Percentiles rank a stretch among this genome's conserved stretches.
Conservation (phyloP, 2,888 invertebrate species). For the Seira musarum region DNA sequence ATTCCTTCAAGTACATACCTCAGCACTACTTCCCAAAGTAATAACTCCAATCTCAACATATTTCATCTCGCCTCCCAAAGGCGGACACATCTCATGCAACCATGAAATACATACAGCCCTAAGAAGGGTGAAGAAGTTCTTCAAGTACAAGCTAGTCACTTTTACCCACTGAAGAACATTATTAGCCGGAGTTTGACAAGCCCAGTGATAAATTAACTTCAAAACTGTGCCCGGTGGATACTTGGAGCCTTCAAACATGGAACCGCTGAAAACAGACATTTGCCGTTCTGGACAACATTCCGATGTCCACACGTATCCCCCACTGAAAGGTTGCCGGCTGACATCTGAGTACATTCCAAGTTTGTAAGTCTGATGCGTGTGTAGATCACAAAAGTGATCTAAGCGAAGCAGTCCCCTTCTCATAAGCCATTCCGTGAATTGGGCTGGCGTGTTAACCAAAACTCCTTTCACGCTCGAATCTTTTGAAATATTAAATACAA, state of each 20-base stretch:
- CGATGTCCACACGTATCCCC: slow-evolving; percentile 93
- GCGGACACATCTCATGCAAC: slow-evolving; percentile 82
- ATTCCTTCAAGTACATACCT: too few species aligned
- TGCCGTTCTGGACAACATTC: slow-evolving; percentile 89
- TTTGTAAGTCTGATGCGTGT: slow-evolving; percentile 79
- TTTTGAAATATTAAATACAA: slow-evolving; percentile 65
- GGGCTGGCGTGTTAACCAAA: slow-evolving; percentile 85
- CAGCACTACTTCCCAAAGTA: slow-evolving; percentile 84
- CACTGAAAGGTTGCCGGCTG: slow-evolving; percentile 88
- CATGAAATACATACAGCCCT: slow-evolving; percentile 86
- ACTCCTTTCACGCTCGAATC: slow-evolving; percentile 88
- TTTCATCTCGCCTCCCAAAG: slow-evolving; percentile 82
- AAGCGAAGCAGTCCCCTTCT: slow-evolving; percentile 87
- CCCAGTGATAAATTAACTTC: slow-evolving; percentile 92
- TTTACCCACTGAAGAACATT: slow-evolving; percentile 92
- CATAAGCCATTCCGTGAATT: slow-evolving; percentile 92
- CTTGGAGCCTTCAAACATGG: slow-evolving; percentile 88
- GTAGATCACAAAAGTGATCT: slow-evolving; percentile 84
- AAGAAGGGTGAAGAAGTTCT: slow-evolving; percentile 80
- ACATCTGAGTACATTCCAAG: slow-evolving; percentile 90
- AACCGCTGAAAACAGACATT: slow-evolving; percentile 89
- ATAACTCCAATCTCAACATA: slow-evolving; percentile 88
- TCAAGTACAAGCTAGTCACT: slow-evolving; percentile 81
- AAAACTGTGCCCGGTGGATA: slow-evolving; percentile 87
- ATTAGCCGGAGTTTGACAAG: slow-evolving; percentile 90